Percentiles rank a stretch among this genome's conserved stretches.
Conservation (phyloP, 2,888 invertebrate genomes). For the Conus canariensis region DNA sequence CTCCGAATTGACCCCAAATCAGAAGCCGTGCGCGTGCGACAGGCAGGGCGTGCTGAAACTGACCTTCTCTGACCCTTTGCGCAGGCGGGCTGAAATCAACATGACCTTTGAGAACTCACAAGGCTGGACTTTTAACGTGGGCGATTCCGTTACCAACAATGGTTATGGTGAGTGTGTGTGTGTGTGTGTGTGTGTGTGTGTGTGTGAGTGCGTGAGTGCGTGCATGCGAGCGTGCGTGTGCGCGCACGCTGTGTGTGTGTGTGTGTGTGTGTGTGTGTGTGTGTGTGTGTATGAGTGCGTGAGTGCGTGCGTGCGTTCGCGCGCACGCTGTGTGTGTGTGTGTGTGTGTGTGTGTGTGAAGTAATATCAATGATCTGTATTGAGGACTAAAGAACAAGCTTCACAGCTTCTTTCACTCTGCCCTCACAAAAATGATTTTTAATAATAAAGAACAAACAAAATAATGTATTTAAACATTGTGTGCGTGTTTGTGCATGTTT, state of each 20-base stretch:
- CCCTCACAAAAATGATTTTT: no score
- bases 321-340: no score
- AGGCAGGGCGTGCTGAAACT: slow-evolving; percentile 34
- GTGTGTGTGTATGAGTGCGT: background rate
- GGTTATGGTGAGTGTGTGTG: slow-evolving; percentile 22
- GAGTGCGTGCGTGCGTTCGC: no score
- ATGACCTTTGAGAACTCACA: background rate
- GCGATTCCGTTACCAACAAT: slow-evolving; percentile 30
- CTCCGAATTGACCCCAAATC: background rate
- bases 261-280: background rate
- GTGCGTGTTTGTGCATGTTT: no score
- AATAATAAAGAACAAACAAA: no score
- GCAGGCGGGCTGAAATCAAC: background rate
- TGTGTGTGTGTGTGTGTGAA: background rate
- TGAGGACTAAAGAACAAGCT: no score
- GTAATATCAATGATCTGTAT: no score
- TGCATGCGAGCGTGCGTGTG: background rate
- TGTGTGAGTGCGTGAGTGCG: background rate
- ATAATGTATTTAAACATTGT: no score
- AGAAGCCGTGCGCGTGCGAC: background rate
- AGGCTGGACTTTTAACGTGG: slow-evolving; percentile 31
- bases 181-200: slow-evolving; percentile 3
- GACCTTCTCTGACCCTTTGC: slow-evolving; percentile 11
- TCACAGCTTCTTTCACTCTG: no score
- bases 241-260: no score